A percentile compares a stretch with the other conserved stretches of the same genome.
Evolutionary conservation across 53 echinoderm and acorn worm genomes (phyloP).

Genomic region (Echinarachnius parma): DNA sequence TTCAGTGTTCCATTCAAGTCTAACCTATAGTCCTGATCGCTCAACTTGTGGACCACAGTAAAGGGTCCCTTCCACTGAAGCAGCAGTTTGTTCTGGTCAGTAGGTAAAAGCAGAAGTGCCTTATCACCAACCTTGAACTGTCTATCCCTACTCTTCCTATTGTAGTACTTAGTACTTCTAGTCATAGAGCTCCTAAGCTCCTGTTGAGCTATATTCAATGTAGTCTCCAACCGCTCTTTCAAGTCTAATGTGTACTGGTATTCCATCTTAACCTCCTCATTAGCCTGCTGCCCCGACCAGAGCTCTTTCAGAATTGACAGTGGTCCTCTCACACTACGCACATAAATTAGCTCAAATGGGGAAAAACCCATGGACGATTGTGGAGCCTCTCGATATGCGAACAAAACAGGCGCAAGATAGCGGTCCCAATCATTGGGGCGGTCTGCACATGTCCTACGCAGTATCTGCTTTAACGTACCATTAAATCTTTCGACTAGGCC

Average conservation of each 20-base stretch:
- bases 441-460: constrained; percentile 47
- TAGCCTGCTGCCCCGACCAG: constrained; percentile 34
- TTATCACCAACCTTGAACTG: constrained; percentile 46
- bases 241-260: constrained; percentile 68
- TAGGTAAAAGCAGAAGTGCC: constrained; percentile 57
- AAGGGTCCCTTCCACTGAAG: constrained; percentile 64
- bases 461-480: constrained; percentile 46
- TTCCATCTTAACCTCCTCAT: constrained; percentile 54
- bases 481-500: constrained; percentile 46
- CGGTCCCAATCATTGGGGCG: constrained; percentile 68
- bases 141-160: constrained; percentile 45
- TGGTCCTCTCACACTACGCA: constrained; percentile 63
- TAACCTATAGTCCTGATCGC: constrained; percentile 46
- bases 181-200: constrained; percentile 49
- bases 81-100: constrained; percentile 48
- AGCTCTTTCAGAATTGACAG: constrained; percentile 53
- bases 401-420: constrained; percentile 54
- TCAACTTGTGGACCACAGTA: constrained; percentile 22
- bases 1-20: constrained; percentile 37
- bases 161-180: constrained; percentile 52
- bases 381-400: constrained; percentile 67
- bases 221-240: constrained; percentile 46
- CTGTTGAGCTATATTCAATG: constrained; percentile 38
- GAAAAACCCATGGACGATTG: constrained; percentile 60
- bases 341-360: constrained; percentile 65